Evolutionary conservation across 1,140 invertebrate genomes (phyloP).

Genomic region (Galleria mellonella): DNA sequence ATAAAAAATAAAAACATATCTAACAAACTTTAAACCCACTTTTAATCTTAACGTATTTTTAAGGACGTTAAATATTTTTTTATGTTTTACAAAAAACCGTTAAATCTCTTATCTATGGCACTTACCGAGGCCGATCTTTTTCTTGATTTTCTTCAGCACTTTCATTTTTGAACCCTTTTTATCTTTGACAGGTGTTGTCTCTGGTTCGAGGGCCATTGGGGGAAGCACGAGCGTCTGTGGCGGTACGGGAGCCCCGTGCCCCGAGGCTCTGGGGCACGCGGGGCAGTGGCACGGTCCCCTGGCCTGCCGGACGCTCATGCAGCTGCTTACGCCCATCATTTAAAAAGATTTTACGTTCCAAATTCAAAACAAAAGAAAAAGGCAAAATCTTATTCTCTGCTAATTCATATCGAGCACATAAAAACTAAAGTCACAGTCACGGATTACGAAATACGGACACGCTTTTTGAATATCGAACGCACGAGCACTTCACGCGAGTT

Average conservation of each 20-base stretch:
- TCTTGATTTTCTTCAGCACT: constrained; percentile 71
- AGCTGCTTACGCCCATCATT: constrained; percentile 67
- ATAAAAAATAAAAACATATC: too few species aligned
- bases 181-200: constrained; percentile 59
- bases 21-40: too few species aligned
- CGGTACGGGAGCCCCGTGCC: constrained; percentile 42
- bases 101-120: constrained; percentile 16
- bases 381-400: constrained; percentile 4
- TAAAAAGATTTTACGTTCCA: constrained; percentile 22
- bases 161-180: constrained; percentile 70
- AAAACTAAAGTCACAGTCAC: constrained; percentile 4
- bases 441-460: constrained; percentile 30
- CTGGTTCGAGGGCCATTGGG: constrained; percentile 58
- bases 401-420: constrained; percentile 28
- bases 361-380: constrained; percentile 14
- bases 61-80: neutral
- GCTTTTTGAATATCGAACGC: constrained; percentile 19
- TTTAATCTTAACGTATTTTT: too few species aligned
- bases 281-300: constrained; percentile 61
- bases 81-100: neutral
- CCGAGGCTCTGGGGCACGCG: constrained; percentile 59
- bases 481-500: constrained; percentile 13
- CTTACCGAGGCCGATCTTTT: constrained; percentile 70
- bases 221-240: constrained; percentile 58
- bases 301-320: constrained; percentile 58